phyloP scores from a whole-genome alignment of 2,888 invertebrate genomes.

The Acanthosepion pharaonis region DNA sequence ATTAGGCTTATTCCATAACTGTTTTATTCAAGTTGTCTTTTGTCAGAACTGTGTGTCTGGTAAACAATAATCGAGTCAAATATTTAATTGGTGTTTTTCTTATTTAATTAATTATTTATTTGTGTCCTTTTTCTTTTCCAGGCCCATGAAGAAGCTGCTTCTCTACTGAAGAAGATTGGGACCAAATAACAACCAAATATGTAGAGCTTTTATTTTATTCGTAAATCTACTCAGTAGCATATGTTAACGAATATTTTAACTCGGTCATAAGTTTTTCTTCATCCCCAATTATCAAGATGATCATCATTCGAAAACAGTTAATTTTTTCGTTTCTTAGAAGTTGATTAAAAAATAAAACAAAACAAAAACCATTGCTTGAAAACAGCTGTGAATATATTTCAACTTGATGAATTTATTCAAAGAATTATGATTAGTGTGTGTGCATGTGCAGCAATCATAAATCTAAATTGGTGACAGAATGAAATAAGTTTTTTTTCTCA shows the following conservation, averaged over 20 bases:
- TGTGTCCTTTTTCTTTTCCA: constrained; percentile 50
- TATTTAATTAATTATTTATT: background rate
- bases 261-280: background rate
- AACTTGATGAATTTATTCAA: too few relatives aligned
- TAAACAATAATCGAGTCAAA: too few relatives aligned
- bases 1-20: too few relatives aligned
- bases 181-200: constrained; percentile 50
- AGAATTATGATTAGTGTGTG: too few relatives aligned
- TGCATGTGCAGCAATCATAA: too few relatives aligned
- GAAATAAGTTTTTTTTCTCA: too few relatives aligned
- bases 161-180: constrained; percentile 59
- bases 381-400: too few relatives aligned
- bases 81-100: background rate
- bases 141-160: constrained; percentile 62
- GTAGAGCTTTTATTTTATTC: background rate
- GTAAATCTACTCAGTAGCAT: background rate
- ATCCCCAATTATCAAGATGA: background rate
- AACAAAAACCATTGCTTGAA: background rate
- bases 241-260: background rate
- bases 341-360: background rate
- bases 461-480: too few relatives aligned
- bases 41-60: too few relatives aligned
- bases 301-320: background rate
- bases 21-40: too few relatives aligned
- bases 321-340: background rate